Base-by-base conservation (phyloP, 2,797 vertebrate species). In the Sphenodon punctatus region DNA sequence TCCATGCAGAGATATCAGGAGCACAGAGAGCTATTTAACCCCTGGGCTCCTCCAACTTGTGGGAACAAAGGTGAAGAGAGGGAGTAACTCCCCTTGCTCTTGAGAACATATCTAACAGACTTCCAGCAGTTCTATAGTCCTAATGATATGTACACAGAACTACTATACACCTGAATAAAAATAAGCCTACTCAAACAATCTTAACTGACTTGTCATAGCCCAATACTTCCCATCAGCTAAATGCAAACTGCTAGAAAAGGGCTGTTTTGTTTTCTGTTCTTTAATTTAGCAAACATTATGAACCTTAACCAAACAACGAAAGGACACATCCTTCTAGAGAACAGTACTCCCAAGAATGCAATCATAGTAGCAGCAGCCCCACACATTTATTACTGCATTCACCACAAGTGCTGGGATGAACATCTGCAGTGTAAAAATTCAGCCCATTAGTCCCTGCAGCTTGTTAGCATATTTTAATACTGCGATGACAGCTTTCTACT, bases 401-500 rank as follows among this genome's bases (percentile, higher is more conserved):
- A n/a, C 70, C 75, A 27, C 58, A 73, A 78, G 86, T 39, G 51
- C 82, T 1, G 51, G 85, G 83, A 71, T 81, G 91, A 95, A 94
- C 93, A 95, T 94, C 94, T 94, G 93, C 87, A 90, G 90, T 84
- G 82, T 56, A 87, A 87, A 90, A 85, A 82, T 46, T 32, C 86
- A 30, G 67, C 86, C 94, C 90, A 90, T 92, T 89, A 93, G 92
- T 86, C 92, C 90, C 92, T 76, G 83, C 92, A 88, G 94, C 94
- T 94, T 93, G 92, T 95, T 93, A 94, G 93, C 94, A 91, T 92
- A 91, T 93, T 93, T 95, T 87, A 95, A 93, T 93, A 75, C 93
- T 93, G 93, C 38, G 87, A 94, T 95, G 93, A 94, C 95, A 95
- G 94, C 88, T 96, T 95, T 94, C 94, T 95, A 89, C 95, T 95